Conservation (phyloP, 2,113 vertebrate species). For the Megaleporinus macrocephalus region DNA sequence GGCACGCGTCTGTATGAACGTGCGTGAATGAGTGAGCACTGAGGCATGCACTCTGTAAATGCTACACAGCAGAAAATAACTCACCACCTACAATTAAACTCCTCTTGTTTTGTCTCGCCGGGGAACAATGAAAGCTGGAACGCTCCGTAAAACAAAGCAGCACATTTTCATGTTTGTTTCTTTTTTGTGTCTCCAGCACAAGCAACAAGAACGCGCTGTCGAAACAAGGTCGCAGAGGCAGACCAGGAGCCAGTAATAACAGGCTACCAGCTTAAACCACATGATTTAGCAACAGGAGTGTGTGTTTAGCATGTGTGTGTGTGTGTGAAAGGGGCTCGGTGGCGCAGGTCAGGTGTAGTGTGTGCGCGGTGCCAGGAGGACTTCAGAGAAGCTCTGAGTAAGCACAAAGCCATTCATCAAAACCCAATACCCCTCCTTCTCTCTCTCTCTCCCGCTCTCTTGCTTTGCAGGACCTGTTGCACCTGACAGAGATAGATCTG, state of each 20-base stretch:
- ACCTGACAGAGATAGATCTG: constrained; percentile 77
- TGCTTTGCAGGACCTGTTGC: constrained; percentile 77
- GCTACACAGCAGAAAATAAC: constrained; percentile 53
- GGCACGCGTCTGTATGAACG: background rate
- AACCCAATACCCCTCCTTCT: constrained; percentile 44
- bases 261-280: constrained; percentile 19
- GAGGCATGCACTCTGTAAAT: constrained; percentile 33
- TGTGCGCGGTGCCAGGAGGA: constrained; percentile 12
- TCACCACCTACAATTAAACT: constrained; percentile 47
- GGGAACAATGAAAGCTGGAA: constrained; percentile 41
- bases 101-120: constrained; percentile 44
- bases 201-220: constrained; percentile 35
- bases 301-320: background rate
- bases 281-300: constrained; percentile 26
- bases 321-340: background rate
- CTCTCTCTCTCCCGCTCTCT: constrained; percentile 26
- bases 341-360: constrained; percentile 25
- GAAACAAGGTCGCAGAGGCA: constrained; percentile 13
- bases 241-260: constrained; percentile 34
- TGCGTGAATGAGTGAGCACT: constrained; percentile 5
- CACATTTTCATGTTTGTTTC: no score
- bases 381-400: background rate
- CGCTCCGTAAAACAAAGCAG: constrained; percentile 30
- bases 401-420: background rate
- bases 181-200: constrained; percentile 2